Conservation (phyloP, 2,113 vertebrate species). For the Cyanistes caeruleus region DNA sequence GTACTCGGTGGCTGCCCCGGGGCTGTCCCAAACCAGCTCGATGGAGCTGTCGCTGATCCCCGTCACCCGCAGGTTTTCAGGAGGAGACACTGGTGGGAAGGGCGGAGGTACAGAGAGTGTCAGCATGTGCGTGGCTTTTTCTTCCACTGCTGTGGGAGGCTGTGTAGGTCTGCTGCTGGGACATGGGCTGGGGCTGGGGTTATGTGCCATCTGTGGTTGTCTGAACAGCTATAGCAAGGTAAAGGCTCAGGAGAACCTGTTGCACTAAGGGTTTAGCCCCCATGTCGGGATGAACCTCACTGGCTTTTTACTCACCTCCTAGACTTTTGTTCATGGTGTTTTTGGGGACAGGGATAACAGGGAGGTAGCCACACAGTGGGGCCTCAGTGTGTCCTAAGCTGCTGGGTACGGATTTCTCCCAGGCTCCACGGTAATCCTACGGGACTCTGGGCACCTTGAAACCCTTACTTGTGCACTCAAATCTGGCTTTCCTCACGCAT, state of each 20-base stretch:
- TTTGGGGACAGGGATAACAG: not conserved
- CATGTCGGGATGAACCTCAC: not conserved
- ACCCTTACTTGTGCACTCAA: not conserved
- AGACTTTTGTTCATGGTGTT: rapidly evolving
- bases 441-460: not conserved
- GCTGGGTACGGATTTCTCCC: not conserved
- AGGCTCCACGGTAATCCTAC: rapidly evolving
- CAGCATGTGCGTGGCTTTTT: not conserved
- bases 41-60: conserved; percentile 86
- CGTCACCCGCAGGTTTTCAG: conserved; percentile 84
- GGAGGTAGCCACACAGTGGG: not conserved
- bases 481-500: not conserved
- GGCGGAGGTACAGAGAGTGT: conserved; percentile 57
- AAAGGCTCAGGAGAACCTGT: not conserved
- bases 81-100: conserved; percentile 85
- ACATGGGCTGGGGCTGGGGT: not conserved
- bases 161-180: not conserved
- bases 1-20: conserved; percentile 86
- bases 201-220: not conserved
- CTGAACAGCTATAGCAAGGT: not conserved
- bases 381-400: not conserved
- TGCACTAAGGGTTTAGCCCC: not conserved
- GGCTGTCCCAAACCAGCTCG: conserved; percentile 90
- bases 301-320: not conserved
- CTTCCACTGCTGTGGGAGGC: not conserved